Conservation (phyloP, 1,140 invertebrate species). For the Drosophila dunni region DNA sequence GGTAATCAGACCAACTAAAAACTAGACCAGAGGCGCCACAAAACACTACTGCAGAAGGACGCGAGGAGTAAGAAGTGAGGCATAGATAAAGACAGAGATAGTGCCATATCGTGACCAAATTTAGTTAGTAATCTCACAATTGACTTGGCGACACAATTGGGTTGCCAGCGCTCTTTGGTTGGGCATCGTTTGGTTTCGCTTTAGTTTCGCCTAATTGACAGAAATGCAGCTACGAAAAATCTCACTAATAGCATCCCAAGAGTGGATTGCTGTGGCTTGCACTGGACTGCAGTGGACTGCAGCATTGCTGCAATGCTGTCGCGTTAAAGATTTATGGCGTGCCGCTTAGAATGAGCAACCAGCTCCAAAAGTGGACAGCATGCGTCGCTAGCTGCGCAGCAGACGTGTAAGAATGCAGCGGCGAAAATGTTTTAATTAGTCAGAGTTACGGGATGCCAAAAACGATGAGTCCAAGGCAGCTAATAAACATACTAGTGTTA, state of each 20-base stretch:
- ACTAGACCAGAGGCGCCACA: conserved; percentile 29
- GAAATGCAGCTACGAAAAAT: conserved; percentile 31
- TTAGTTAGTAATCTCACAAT: conserved; percentile 49
- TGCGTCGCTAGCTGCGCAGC: conserved; percentile 37
- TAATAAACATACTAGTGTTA: conserved; percentile 30
- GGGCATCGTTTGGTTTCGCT: conserved; percentile 5
- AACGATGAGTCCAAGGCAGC: not conserved
- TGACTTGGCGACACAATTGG: conserved; percentile 72
- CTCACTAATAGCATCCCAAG: conserved; percentile 60
- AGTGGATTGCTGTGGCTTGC: conserved; percentile 4
- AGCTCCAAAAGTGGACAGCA: conserved; percentile 58
- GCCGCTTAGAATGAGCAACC: conserved; percentile 57
- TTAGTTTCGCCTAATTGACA: conserved; percentile 67
- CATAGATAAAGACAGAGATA: not conserved
- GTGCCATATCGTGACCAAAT: conserved; percentile 44
- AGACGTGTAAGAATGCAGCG: conserved; percentile 66
- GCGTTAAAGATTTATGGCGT: conserved; percentile 48
- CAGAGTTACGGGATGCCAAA: conserved; percentile 18
- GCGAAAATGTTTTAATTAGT: conserved; percentile 77
- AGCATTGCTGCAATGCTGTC: conserved; percentile 10
- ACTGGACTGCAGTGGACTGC: not conserved
- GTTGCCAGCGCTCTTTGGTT: conserved; percentile 63
- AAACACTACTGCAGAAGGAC: not conserved
- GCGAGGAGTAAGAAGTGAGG: not conserved
- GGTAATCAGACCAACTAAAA: conserved; percentile 59